Conservation (phyloP, 2,113 vertebrate species). For the Etia nguti region DNA sequence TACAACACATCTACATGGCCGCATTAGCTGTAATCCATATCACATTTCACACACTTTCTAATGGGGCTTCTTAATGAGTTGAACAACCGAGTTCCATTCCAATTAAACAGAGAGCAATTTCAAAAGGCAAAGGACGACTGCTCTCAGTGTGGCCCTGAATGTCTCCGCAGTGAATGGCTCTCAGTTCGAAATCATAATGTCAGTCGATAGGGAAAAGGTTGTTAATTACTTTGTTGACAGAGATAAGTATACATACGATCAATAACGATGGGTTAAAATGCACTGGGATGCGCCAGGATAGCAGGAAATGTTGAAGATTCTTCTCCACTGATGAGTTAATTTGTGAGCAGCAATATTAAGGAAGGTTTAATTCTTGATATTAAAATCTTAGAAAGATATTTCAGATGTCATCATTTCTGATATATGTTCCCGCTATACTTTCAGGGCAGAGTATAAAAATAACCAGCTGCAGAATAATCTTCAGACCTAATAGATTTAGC, state of each 20-base stretch:
- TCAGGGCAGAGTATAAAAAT: background rate
- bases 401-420: background rate
- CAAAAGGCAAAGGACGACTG: conserved; percentile 13
- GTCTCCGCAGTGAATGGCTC: conserved; percentile 6
- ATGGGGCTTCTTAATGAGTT: conserved; percentile 17
- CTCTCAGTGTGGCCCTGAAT: background rate
- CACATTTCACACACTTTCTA: background rate
- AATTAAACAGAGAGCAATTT: conserved; percentile 29
- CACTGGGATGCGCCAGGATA: background rate
- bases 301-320: background rate
- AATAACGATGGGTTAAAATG: background rate
- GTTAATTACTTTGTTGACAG: conserved; percentile 43
- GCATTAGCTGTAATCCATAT: conserved; percentile 18
- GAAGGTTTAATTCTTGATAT: background rate
- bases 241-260: conserved; percentile 8
- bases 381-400: background rate
- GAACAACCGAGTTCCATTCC: conserved; percentile 13
- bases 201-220: conserved; percentile 26
- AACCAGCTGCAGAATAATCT: background rate
- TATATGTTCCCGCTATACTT: background rate
- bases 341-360: background rate
- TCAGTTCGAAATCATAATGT: conserved; percentile 22
- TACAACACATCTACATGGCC: background rate
- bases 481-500: background rate
- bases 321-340: background rate